These are phyloP conservation scores for Trididemnum nubilum DNA, from an alignment of 23 tunicate genomes.

Conservation along the genomic window DNA sequence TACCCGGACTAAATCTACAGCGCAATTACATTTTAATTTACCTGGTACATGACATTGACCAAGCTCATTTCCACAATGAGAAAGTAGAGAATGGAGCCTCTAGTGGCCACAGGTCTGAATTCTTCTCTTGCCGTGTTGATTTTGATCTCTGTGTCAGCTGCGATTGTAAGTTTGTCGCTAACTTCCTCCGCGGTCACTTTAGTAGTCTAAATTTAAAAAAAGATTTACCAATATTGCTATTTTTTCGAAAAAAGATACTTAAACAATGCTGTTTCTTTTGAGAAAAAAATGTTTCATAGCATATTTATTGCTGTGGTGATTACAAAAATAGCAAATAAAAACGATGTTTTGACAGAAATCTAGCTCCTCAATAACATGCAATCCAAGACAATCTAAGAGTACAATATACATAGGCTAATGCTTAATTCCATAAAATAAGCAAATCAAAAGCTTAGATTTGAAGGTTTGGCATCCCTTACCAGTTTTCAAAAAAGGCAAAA, in stretches of 20 bases:
- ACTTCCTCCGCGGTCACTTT: slow-evolving; percentile 98
- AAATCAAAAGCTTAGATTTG: too few relatives aligned
- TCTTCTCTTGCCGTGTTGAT: slow-evolving; percentile 99
- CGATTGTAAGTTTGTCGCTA: slow-evolving; percentile 90
- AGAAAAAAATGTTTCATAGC: not conserved
- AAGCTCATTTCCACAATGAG: slow-evolving; percentile 99
- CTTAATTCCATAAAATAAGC: too few relatives aligned
- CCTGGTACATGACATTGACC: slow-evolving; percentile 99
- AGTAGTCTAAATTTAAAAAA: slow-evolving; percentile 65
- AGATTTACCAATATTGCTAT: not conserved
- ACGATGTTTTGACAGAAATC: too few relatives aligned
- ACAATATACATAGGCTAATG: too few relatives aligned
- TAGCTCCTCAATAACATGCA: too few relatives aligned
- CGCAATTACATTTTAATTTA: too few relatives aligned
- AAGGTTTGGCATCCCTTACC: too few relatives aligned
- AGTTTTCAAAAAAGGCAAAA: too few relatives aligned
- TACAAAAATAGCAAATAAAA: too few relatives aligned
- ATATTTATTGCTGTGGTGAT: too few relatives aligned
- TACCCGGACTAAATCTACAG: too few relatives aligned
- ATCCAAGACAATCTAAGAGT: too few relatives aligned
- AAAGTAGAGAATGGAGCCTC: slow-evolving; percentile 99
- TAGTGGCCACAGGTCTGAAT: slow-evolving; percentile 95
- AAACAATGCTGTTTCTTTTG: not conserved
- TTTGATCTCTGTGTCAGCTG: slow-evolving; percentile 97
- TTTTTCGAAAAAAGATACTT: not conserved